Evolutionary conservation across 2,113 vertebrate genomes (phyloP).

Genomic region (Atherinomorus stipes): DNA sequence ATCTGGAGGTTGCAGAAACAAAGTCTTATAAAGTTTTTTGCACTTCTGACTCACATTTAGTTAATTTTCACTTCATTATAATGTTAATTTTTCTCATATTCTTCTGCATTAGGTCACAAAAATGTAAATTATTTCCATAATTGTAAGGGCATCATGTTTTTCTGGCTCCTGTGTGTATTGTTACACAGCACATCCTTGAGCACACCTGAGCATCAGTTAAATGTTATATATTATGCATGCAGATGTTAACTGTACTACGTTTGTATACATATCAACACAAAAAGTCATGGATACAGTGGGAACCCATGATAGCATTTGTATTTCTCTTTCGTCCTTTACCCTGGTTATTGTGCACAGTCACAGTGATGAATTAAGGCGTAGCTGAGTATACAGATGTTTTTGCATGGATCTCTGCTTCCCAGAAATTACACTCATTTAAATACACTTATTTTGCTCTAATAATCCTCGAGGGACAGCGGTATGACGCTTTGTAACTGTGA

Average conservation of each 20-base stretch:
- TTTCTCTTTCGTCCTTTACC: conserved; percentile 46
- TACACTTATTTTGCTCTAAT: conserved; percentile 78
- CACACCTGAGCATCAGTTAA: conserved; percentile 39
- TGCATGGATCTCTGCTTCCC: conserved; percentile 63
- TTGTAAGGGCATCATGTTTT: conserved; percentile 45
- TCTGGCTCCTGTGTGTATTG: conserved; percentile 29
- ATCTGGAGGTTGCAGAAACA: conserved; percentile 32
- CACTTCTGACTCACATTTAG: conserved; percentile 38
- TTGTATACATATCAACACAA: conserved; percentile 14
- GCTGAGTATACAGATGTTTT: conserved; percentile 70
- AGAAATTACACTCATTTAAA: conserved; percentile 80
- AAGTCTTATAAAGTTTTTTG: conserved; percentile 46
- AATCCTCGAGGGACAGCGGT: conserved; percentile 71
- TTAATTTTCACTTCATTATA: conserved; percentile 58
- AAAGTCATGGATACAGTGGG: conserved; percentile 21
- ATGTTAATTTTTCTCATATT: conserved; percentile 44
- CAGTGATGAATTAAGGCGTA: conserved; percentile 48
- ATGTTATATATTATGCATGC: conserved; percentile 11
- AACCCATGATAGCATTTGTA: conserved; percentile 16
- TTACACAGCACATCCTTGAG: conserved; percentile 16
- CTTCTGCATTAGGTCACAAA: conserved; percentile 50
- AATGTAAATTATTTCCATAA: conserved; percentile 52
- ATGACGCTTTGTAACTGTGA: conserved; percentile 74
- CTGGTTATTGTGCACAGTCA: conserved; percentile 38
- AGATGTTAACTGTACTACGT: conserved; percentile 7